phyloP scores from a whole-genome alignment of 2,113 vertebrate species.

The Lampris incognitus region DNA sequence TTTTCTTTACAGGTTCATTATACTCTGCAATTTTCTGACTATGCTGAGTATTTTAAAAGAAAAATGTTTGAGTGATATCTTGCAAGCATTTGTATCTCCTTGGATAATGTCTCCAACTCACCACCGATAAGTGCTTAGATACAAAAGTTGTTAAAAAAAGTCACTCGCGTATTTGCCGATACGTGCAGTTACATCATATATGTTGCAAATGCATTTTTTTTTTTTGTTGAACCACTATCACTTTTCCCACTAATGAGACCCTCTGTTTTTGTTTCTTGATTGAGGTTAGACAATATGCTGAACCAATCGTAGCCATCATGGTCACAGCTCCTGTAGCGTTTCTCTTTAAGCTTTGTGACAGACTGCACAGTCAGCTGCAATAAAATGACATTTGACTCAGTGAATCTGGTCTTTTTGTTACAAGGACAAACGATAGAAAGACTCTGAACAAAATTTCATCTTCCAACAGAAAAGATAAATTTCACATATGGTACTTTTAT shows the following conservation, averaged over 20 bases:
- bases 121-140: conserved; percentile 23
- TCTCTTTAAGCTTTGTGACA: conserved; percentile 53
- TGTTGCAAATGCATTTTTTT: conserved; percentile 25
- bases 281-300: conserved; percentile 52
- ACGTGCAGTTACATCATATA: conserved; percentile 18
- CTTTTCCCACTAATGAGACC: conserved; percentile 42
- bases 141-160: background rate
- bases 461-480: conserved; percentile 18
- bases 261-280: conserved; percentile 40
- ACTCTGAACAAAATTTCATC: background rate
- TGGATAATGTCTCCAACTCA: conserved; percentile 27
- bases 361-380: conserved; percentile 60
- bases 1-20: conserved; percentile 42
- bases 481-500: conserved; percentile 51
- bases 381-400: conserved; percentile 65
- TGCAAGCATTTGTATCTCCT: conserved; percentile 17
- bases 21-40: conserved; percentile 22
- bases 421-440: conserved; percentile 9
- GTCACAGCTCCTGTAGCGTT: conserved; percentile 28
- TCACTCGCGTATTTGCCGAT: background rate
- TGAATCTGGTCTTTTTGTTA: conserved; percentile 32
- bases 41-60: conserved; percentile 38
- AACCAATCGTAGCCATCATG: conserved; percentile 59
- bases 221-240: conserved; percentile 19
- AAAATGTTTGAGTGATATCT: conserved; percentile 33